Evolutionary conservation across 2,113 vertebrate species (phyloP), one percentile per base, ranked within the genome.

Genomic region (Myotis davidii): DNA sequence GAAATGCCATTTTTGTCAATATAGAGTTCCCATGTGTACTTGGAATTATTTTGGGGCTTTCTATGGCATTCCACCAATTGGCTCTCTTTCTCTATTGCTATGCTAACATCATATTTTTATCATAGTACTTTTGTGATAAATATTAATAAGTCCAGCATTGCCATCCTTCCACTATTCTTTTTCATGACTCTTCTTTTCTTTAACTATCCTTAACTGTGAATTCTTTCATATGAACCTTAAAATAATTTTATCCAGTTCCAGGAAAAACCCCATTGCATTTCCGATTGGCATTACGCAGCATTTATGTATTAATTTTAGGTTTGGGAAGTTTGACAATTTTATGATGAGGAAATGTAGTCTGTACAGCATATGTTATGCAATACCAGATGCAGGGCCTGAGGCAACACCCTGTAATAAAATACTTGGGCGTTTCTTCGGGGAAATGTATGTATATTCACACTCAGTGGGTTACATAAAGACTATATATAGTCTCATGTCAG

Each of bases 181-280:
- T 82, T 89, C 45, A 65, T 82, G 9, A 25, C 14, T 94, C n/a
- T 34, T 82, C 34, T 88, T 88, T 88, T 74, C 64, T 61, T 94
- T 92, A 74, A 82, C 52, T 96, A 34, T 89, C 92, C 73, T 91
- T 78, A 88, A 95, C 81, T 65, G 45, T 83, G 85, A 97, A 95
- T 93, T 94, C 11, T 85, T 94, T 61, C 67, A 78, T 70, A 67
- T 69, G 23, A 97, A 91, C 13, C 14, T 92, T 94, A 92, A 90
- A 92, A 91, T 95, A 74, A 85, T 74, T 83, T 85, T 82, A 85
- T 72, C 61, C 25, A 45, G 42, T 73, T 79, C 79, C n/a, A 54
- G 25, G 14, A 25, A 64, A 91, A 94, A 82, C 10, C 13, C 27
- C 9, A 59, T 83, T 93, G 76, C 37, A 91, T 85, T 85, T 91